phyloP scores from a whole-genome alignment of 2,888 invertebrate genomes.

The Diaprepes abbreviatus region DNA sequence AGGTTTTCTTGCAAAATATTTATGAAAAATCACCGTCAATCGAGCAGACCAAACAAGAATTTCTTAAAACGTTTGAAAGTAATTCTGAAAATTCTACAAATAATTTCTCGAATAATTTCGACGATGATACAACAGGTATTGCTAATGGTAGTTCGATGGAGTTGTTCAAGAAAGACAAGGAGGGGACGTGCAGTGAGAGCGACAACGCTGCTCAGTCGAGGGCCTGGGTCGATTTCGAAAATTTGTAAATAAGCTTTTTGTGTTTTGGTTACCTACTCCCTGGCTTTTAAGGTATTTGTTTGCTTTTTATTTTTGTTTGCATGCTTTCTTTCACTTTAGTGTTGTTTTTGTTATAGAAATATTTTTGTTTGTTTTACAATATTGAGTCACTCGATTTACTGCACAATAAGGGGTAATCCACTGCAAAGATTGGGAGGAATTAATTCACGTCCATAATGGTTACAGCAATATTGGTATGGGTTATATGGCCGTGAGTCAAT shows the following conservation, averaged over 20 bases:
- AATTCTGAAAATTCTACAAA: slow-evolving; percentile 10
- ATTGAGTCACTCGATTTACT: too few species aligned
- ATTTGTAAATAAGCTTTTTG: slow-evolving; percentile 67
- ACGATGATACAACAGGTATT: slow-evolving; percentile 45
- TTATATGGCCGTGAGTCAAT: too few species aligned
- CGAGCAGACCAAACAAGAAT: slow-evolving; percentile 9
- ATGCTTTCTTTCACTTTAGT: slow-evolving; percentile 15
- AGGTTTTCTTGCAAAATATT: slow-evolving; percentile 51
- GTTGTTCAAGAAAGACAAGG: slow-evolving; percentile 43
- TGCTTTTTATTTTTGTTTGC: slow-evolving; percentile 52
- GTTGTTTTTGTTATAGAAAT: not conserved
- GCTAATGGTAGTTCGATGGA: slow-evolving; percentile 40
- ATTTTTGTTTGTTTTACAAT: not conserved
- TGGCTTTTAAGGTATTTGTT: slow-evolving; percentile 55
- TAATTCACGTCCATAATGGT: too few species aligned
- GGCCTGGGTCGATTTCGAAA: slow-evolving; percentile 69
- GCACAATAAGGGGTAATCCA: too few species aligned
- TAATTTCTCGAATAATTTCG: slow-evolving; percentile 52
- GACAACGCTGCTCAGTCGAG: slow-evolving; percentile 49
- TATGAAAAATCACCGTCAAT: slow-evolving; percentile 39
- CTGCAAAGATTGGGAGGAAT: too few species aligned
- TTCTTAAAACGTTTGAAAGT: slow-evolving; percentile 13
- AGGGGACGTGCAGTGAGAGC: slow-evolving; percentile 28
- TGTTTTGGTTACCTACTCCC: slow-evolving; percentile 54
- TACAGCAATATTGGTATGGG: too few species aligned